phyloP scores from a whole-genome alignment of 2,113 vertebrate genomes.

The Charina bottae region DNA sequence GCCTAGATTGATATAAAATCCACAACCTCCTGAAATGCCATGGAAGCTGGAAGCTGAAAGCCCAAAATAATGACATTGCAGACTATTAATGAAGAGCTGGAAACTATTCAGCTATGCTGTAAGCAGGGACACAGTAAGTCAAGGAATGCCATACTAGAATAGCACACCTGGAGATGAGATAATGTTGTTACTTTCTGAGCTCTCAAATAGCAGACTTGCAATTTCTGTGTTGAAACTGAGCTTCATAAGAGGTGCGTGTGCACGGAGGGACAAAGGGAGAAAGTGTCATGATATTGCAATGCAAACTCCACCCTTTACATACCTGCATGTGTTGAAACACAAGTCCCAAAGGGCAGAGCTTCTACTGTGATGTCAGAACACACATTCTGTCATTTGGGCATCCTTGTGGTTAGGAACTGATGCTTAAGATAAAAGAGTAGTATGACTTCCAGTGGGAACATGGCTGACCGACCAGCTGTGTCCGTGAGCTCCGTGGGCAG shows the following conservation, averaged over 20 bases:
- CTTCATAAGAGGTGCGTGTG: no score
- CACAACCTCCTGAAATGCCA: not conserved
- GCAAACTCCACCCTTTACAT: not conserved
- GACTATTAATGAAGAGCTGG: not conserved
- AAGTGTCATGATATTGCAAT: not conserved
- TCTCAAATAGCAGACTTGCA: not conserved
- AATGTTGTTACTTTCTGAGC: not conserved
- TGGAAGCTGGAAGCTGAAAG: not conserved
- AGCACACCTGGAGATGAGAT: not conserved
- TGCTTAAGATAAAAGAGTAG: not conserved
- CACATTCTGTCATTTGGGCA: not conserved
- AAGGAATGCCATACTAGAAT: not conserved
- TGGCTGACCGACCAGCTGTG: no score
- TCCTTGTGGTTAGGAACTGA: not conserved
- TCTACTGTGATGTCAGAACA: not conserved
- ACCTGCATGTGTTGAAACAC: not conserved
- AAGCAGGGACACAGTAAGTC: not conserved
- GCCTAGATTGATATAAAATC: not conserved
- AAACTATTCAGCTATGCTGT: not conserved
- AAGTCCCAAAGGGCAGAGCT: not conserved
- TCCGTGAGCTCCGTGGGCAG: no score
- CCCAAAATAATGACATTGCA: not conserved
- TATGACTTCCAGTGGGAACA: no score
- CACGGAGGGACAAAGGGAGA: not conserved
- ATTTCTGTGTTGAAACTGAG: no score